These are phyloP conservation scores for Ailuropoda melanoleuca DNA, from an alignment of 2,113 vertebrate genomes.

Conservation along the genomic window DNA sequence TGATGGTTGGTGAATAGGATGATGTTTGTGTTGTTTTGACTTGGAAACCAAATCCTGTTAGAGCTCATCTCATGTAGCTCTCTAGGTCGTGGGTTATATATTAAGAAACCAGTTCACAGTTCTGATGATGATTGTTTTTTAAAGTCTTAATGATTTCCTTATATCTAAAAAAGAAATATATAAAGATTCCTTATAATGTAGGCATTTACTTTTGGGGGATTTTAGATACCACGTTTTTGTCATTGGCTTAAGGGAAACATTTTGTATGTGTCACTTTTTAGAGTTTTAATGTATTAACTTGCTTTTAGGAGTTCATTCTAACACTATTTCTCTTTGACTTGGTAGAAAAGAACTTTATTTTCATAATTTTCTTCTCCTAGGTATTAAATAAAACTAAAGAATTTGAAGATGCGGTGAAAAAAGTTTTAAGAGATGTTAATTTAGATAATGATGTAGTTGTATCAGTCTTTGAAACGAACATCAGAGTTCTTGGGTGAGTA, in stretches of 20 bases:
- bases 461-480: constrained; percentile 99
- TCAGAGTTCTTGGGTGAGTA: constrained; percentile 97
- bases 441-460: constrained; percentile 99
- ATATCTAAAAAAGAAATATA: not conserved
- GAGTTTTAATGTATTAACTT: not conserved
- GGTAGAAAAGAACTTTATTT: constrained; percentile 38
- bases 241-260: not conserved
- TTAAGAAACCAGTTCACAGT: not conserved
- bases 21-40: not conserved
- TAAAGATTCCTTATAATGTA: not conserved
- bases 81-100: not conserved
- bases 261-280: constrained; percentile 13
- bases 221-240: constrained; percentile 1
- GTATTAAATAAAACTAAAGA: constrained; percentile 97
- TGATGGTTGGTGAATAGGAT: not conserved
- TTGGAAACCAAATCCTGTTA: not conserved
- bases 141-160: not conserved
- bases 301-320: constrained; percentile 44
- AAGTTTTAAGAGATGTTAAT: constrained; percentile 95
- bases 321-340: not conserved
- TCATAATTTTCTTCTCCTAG: constrained; percentile 83
- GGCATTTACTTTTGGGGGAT: not conserved
- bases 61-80: not conserved
- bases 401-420: constrained; percentile 96
- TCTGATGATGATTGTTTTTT: not conserved